Conservation (phyloP, 2,888 invertebrate species). For the Pediacus dermestoides region DNA sequence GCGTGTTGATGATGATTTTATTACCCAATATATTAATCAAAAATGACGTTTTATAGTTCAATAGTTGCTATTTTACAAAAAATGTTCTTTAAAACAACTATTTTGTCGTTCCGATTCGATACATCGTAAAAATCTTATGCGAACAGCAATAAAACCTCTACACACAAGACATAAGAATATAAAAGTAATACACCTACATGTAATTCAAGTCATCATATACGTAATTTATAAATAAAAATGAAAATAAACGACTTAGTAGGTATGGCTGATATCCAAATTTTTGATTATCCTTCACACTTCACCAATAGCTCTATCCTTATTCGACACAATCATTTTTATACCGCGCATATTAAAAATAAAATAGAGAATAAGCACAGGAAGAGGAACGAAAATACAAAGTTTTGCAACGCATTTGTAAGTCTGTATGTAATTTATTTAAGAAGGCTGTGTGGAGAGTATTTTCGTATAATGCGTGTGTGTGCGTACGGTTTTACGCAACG, state of each 20-base stretch:
- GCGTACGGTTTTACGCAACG: slow-evolving; percentile 11
- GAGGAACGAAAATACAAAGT: slow-evolving; percentile 32
- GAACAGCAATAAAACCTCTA: no score
- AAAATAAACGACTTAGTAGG: slow-evolving; percentile 24
- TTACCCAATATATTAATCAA: no score
- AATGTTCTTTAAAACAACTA: no score
- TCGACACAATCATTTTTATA: no score
- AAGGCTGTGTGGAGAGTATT: slow-evolving; percentile 30
- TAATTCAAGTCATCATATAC: slow-evolving; percentile 28
- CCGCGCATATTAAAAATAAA: slow-evolving; percentile 13
- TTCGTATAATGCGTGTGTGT: slow-evolving; percentile 29
- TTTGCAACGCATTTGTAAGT: slow-evolving; percentile 33
- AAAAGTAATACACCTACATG: slow-evolving; percentile 30
- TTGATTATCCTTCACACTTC: slow-evolving; percentile 9
- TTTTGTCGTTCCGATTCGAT: no score
- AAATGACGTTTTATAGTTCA: no score
- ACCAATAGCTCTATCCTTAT: no score
- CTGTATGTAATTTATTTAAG: slow-evolving; percentile 34
- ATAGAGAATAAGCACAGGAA: slow-evolving; percentile 21
- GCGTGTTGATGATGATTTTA: no score
- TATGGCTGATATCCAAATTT: slow-evolving; percentile 34
- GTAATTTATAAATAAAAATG: slow-evolving; percentile 32
- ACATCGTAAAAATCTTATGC: no score
- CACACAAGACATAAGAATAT: no score
- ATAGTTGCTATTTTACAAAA: no score